A percentile compares a stretch with the other conserved stretches of the same genome.
Evolutionary conservation across 35 echinoderm and acorn worm species (phyloP).

Genomic region (Holothuria glaberrima): DNA sequence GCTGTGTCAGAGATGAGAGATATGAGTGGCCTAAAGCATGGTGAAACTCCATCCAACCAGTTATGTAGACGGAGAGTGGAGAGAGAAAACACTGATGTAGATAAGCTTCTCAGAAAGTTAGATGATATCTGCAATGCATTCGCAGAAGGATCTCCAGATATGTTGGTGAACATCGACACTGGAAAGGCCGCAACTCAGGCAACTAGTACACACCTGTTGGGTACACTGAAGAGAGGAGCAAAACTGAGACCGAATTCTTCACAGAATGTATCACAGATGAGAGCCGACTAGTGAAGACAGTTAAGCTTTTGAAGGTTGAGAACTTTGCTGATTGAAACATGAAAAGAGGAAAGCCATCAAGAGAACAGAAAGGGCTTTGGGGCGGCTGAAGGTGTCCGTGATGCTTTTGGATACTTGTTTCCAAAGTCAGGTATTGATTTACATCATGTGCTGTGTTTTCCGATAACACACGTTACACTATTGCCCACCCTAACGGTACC

Average conservation of each 20-base stretch:
- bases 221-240: constrained; percentile 46
- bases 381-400: constrained; percentile 45
- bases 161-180: constrained; percentile 62
- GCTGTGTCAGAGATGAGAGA: constrained; percentile 68
- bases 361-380: constrained; percentile 42
- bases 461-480: constrained; percentile 32
- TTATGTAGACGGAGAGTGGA: constrained; percentile 49
- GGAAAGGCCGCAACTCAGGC: constrained; percentile 39
- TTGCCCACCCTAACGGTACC: constrained; percentile 44
- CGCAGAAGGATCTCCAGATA: constrained; percentile 24
- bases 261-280: constrained; percentile 50
- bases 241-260: constrained; percentile 53
- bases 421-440: constrained; percentile 52
- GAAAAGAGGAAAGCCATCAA: constrained; percentile 45
- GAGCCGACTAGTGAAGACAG: constrained; percentile 43
- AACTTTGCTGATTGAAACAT: constrained; percentile 64
- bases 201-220: constrained; percentile 63
- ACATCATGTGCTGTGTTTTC: constrained; percentile 55
- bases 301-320: constrained; percentile 61
- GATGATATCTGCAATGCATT: constrained; percentile 59
- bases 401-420: constrained; percentile 38
- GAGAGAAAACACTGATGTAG: constrained; percentile 67
- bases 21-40: constrained; percentile 60
- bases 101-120: constrained; percentile 31
- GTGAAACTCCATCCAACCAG: constrained; percentile 65